Base-by-base conservation (phyloP, 1,140 invertebrate species). In the Temnothorax longispinosus region DNA sequence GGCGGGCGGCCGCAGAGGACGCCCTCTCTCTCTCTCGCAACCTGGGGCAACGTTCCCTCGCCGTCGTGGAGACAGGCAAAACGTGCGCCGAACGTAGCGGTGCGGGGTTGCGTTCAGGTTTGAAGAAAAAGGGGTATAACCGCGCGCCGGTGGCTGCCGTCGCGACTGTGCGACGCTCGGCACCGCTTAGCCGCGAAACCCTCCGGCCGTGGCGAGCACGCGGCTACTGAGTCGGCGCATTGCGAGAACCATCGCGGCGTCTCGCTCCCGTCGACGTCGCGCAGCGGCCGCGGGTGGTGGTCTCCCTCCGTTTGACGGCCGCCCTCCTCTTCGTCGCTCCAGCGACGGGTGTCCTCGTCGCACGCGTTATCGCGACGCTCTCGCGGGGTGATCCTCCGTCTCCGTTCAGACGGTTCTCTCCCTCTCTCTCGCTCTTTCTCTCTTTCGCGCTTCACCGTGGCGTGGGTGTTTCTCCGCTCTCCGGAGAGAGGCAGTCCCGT, bases 131-230 rank as follows among this genome's bases (percentile, higher is more conserved):
- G 92, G 91, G 92, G 93, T 93, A 93, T 93, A 93, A 81, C 94
- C 93, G 94, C 94, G 94, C 94, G 94, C 93, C 94, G 94, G 93
- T 95, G 94, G 93, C 93, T 95, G 94, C 94, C 94, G 94, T 95
- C 94, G 94, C 94, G 94, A 95, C 94, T 95, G 93, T 95, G 94
- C 94, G 93, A 93, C 94, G 92, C 92, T 92, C 92, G 89, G 89
- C 91, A 88, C 91, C 92, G 92, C 91, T 93, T 92, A 76, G 91
- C 92, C 92, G 93, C 93, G 93, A 93, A 94, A 94, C 94, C 94
- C 94, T 94, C 90, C 92, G 92, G 91, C 91, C 92, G 91, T 92
- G 92, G 92, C 91, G 92, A 93, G 92, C 94, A 94, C 94, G 94
- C 94, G 94, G 94, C 92, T 93, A 94, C 94, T 94, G 94, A 94